Evolutionary conservation across 2,888 invertebrate genomes (phyloP), one percentile per base, ranked within the genome.

Genomic region (Tiliacea citrago): DNA sequence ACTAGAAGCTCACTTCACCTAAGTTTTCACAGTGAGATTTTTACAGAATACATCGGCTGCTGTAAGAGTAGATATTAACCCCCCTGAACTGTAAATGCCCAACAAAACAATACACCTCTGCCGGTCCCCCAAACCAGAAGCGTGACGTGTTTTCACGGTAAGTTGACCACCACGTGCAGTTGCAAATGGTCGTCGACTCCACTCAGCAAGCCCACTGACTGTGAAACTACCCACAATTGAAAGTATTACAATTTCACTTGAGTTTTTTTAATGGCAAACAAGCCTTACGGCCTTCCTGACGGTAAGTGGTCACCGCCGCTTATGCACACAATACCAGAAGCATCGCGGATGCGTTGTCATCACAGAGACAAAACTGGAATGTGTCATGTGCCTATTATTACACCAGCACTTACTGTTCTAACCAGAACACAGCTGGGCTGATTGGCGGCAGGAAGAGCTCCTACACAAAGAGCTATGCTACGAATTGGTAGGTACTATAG

Each of bases 211-310:
- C 35, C 16, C 63, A 75, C n/a, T 68, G 58, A 81, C 78, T 81
- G 76, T 68, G n/a, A 79, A 81, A 81, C 75, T 24, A 68, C 42
- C 5, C 6, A 65, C 78, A 75, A 81, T 79, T 79, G 81, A 81
- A 81, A 81, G 81, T 81, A 60, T 35, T 79, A 39, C 2, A 24
- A 21, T 75, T 68, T 58, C 35, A 68, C 68, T 77, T 21, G 21
- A 35, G n/a, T 55, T 77, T 76, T 71, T 29, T 42, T 29, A n/a
- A 2, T 55, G 10, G 53, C 1, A 35, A 16, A 16, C 6, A 7
- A n/a, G 16, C 9, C 0, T 42, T 21, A 21, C 13, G 13, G 21
- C 4, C 12, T 8, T 18, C 1, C 21, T 21, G 29, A 13, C 4
- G 45, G 24, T 9, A 9, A 39, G 1, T n/a, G 9, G 4, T n/a